Evolutionary conservation across 2,797 vertebrate genomes (phyloP), one percentile per base, ranked within the genome.

Genomic region (Oryzias dopingdopingensis): DNA sequence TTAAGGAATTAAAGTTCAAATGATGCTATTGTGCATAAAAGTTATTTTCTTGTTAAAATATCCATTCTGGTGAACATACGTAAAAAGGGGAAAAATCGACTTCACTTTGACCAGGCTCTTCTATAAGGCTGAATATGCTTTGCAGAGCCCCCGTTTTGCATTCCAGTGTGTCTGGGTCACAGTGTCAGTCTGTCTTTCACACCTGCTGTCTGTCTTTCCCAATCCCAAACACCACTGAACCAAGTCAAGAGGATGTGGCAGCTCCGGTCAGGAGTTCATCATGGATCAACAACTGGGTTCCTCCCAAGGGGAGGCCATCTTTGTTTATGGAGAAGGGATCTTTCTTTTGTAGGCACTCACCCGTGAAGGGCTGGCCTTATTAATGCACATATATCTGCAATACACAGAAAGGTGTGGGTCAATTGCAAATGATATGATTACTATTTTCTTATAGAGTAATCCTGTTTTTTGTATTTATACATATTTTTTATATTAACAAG

Each of bases 251-350:
- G 69, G 66, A 87, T 80, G 82, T 86, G 85, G 85, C 88, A 89
- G 84, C 76, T 84, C 70, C 75, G 79, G 89, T 86, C 86, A 84
- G 62, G 68, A 70, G 85, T 81, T 86, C 86, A 80, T 56, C 84
- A 74, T 51, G 84, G 88, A 85, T 90, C 88, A 89, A 67, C 72
- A 70, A 62, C 71, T 42, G 65, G 79, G 82, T 72, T 72, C 67
- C 49, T 64, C 74, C 83, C 82, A 54, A 29, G 73, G 74, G 79
- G 74, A 78, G 4, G 10, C 42, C 24, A 24, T 56, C 74, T 68
- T 62, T 80, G 79, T 87, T 85, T 84, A 84, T 80, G 57, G 72
- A 82, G 46, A 66, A 51, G 42, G 42, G 63, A 67, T 45, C 18
- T 13, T 45, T 42, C 16, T 46, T 65, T 58, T 62, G 49, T 12